phyloP scores from a whole-genome alignment of 2,888 invertebrate species.

The Eugnorisma glareosa region DNA sequence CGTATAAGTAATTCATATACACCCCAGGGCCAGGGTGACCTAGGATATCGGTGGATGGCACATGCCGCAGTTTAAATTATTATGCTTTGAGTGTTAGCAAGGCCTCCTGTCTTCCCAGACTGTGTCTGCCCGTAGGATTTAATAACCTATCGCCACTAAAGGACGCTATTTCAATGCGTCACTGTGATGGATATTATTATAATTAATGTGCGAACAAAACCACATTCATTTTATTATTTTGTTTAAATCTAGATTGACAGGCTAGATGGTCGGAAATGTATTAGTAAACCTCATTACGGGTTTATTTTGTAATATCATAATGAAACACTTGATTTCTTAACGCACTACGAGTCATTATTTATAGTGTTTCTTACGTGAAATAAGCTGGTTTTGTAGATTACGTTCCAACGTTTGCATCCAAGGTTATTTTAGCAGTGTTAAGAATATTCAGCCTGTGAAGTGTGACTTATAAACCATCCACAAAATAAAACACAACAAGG shows the following conservation, averaged over 20 bases:
- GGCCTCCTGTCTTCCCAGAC: not conserved
- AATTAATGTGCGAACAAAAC: not conserved
- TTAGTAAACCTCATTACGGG: not conserved
- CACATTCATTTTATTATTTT: too few relatives aligned
- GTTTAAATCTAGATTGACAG: not conserved
- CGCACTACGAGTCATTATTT: not conserved
- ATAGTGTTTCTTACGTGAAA: too few relatives aligned
- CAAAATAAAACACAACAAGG: constrained; percentile 62
- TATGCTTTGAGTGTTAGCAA: not conserved
- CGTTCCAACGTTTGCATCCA: not conserved
- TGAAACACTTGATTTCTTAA: too few relatives aligned
- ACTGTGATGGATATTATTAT: not conserved
- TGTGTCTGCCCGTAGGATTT: not conserved
- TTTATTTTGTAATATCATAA: not conserved
- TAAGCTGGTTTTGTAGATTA: not conserved
- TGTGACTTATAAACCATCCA: not conserved
- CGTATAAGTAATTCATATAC: not conserved
- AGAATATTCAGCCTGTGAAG: not conserved
- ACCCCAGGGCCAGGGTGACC: not conserved
- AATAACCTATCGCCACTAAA: not conserved
- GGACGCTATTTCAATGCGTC: not conserved
- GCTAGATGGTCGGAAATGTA: not conserved
- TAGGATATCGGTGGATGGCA: not conserved
- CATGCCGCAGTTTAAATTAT: not conserved
- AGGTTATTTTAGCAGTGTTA: not conserved